phyloP scores from a whole-genome alignment of 2,113 vertebrate species.

The Hylia prasina region DNA sequence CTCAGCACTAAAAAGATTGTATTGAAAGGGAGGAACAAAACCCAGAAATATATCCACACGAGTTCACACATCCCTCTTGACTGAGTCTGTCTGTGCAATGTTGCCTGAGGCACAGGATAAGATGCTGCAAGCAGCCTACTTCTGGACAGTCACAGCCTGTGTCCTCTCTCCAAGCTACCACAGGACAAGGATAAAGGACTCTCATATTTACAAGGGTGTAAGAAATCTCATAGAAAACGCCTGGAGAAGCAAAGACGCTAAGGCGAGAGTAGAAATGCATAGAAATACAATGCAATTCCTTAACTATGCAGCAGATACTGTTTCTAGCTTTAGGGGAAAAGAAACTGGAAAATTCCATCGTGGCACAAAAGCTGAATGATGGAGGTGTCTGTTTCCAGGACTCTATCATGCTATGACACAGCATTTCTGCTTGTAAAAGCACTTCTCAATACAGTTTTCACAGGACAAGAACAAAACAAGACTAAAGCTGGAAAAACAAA shows the following conservation, averaged over 20 bases:
- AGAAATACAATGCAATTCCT: not conserved
- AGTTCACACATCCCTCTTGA: slow-evolving; percentile 55
- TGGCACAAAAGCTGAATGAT: not conserved
- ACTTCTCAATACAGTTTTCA: not conserved
- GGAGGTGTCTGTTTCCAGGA: not conserved
- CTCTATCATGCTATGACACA: not conserved
- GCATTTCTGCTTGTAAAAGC: not conserved
- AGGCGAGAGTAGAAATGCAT: not conserved
- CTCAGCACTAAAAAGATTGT: slow-evolving; percentile 70
- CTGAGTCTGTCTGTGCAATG: slow-evolving; percentile 22
- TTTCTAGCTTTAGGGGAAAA: not conserved
- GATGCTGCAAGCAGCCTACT: slow-evolving; percentile 19
- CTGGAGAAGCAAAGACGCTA: not conserved
- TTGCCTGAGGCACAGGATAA: slow-evolving; percentile 37
- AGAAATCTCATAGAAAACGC: not conserved
- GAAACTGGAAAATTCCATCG: not conserved
- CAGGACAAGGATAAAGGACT: not conserved
- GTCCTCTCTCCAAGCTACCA: not conserved
- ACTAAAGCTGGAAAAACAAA: not conserved
- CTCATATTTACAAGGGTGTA: not conserved
- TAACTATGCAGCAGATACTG: not conserved
- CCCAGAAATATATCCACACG: slow-evolving; percentile 64
- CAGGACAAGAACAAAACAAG: not conserved
- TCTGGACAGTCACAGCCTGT: slow-evolving; percentile 12
- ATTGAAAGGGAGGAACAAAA: slow-evolving; percentile 65